Conservation (phyloP, 2,888 invertebrate species). For the Plagodis dolabraria region DNA sequence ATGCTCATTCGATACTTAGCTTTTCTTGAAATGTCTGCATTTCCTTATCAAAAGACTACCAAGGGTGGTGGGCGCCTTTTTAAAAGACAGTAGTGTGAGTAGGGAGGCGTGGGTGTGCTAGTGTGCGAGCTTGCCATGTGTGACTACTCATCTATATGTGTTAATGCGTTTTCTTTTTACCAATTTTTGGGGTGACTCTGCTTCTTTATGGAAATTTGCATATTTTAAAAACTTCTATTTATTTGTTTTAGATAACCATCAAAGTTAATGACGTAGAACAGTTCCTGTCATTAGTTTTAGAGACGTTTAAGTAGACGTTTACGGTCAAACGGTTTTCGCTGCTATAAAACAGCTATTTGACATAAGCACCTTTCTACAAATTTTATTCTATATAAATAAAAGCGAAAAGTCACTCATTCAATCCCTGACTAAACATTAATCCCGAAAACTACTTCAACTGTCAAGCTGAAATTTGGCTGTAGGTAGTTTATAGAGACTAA, state of each 20-base stretch:
- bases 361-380: no score
- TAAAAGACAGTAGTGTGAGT: constrained; percentile 56
- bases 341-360: no score
- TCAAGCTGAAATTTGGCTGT: no score
- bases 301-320: constrained; percentile 15
- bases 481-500: no score
- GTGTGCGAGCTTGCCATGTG: constrained; percentile 62
- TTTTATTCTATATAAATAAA: no score
- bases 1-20: constrained; percentile 80
- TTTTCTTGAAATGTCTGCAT: constrained; percentile 84
- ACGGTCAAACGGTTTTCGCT: constrained; percentile 16
- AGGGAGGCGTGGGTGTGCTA: constrained; percentile 54
- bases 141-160: constrained; percentile 83
- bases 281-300: constrained; percentile 17
- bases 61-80: constrained; percentile 63
- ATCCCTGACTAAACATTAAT: no score
- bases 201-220: constrained; percentile 37
- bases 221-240: constrained; percentile 28
- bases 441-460: no score
- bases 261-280: constrained; percentile 21
- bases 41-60: constrained; percentile 83
- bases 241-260: constrained; percentile 27
- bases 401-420: no score
- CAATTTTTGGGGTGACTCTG: constrained; percentile 75
- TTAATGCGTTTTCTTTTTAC: constrained; percentile 86